phyloP scores from a whole-genome alignment of 2,113 vertebrate genomes.

The Uria lomvia region DNA sequence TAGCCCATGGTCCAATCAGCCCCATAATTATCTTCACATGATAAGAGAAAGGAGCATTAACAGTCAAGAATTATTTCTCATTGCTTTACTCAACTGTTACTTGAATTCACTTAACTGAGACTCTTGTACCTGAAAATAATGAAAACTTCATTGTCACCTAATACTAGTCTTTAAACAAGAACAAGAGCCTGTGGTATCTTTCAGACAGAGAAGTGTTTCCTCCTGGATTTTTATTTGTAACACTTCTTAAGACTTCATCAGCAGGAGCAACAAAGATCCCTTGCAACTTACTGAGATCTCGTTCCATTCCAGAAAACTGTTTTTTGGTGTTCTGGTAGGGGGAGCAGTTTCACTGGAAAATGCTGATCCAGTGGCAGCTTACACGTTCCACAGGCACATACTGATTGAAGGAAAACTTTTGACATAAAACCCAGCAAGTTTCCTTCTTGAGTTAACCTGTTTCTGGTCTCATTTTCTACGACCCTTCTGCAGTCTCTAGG shows the following conservation, averaged over 20 bases:
- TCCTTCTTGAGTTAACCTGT: background rate
- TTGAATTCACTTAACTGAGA: background rate
- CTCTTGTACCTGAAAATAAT: background rate
- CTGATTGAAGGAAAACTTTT: background rate
- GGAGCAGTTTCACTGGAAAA: background rate
- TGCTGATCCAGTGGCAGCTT: background rate
- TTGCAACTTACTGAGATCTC: background rate
- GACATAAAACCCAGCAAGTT: background rate
- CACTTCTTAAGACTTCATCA: background rate
- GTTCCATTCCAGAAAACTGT: background rate
- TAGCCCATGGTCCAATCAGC: background rate
- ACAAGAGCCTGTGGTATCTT: background rate
- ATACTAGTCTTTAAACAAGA: background rate
- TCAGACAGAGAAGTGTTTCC: background rate
- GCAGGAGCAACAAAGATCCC: background rate
- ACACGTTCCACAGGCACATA: background rate
- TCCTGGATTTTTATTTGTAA: background rate
- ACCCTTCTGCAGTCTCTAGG: background rate
- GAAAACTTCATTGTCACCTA: background rate
- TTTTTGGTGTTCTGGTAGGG: background rate
- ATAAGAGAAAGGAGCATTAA: background rate
- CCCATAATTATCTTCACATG: background rate
- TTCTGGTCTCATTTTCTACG: background rate
- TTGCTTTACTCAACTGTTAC: background rate
- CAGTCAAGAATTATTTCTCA: background rate